Evolutionary conservation across 2,113 vertebrate species (phyloP).

Genomic region (Microtus pennsylvanicus): DNA sequence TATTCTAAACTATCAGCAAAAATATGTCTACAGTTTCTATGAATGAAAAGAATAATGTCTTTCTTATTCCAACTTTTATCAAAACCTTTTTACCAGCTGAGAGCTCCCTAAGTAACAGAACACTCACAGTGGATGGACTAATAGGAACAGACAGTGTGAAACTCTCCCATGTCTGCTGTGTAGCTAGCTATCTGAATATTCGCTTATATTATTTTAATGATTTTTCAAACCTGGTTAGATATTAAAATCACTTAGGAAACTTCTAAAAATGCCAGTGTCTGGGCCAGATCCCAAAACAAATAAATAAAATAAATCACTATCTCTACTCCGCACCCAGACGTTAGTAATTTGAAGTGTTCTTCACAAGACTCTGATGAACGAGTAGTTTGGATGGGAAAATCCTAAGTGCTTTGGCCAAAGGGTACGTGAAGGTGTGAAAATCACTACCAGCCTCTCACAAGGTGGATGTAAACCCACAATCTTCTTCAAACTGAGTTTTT

Average conservation of each 20-base stretch:
- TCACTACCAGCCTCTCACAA: background rate
- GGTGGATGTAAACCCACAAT: background rate
- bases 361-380: background rate
- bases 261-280: constrained; percentile 48
- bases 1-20: background rate
- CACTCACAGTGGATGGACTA: background rate
- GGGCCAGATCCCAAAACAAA: constrained; percentile 53
- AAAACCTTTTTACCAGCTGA: background rate
- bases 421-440: background rate
- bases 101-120: background rate
- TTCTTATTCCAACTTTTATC: background rate
- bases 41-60: background rate
- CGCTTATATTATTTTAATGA: constrained; percentile 32
- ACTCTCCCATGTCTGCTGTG: background rate
- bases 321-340: background rate
- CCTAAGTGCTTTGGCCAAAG: background rate
- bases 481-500: background rate
- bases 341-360: background rate
- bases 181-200: background rate
- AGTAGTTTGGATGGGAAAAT: background rate
- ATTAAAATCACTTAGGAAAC: constrained; percentile 37
- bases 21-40: background rate
- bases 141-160: background rate
- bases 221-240: constrained; percentile 36
- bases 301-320: constrained; percentile 51